Evolutionary conservation across 2,113 vertebrate genomes (phyloP), one percentile per base, ranked within the genome.

Genomic region (Tangachromis dhanisi): DNA sequence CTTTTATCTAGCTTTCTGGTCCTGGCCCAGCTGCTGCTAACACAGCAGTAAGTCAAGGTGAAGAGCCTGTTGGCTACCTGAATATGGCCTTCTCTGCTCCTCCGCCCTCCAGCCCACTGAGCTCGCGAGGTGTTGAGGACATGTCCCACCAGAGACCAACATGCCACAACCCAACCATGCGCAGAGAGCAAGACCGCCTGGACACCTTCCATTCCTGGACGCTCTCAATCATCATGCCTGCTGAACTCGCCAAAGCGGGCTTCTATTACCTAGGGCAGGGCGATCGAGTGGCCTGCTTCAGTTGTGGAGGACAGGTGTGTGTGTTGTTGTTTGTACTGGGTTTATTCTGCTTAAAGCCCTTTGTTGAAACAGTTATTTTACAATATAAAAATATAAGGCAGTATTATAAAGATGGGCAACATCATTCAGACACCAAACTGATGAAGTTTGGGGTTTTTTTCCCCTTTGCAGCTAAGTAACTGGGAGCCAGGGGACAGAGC

Each of bases 401-500:
- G 71, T 29, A 24, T 45, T 73, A 73, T 3, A 73, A 45, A 73
- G 8, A 26, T 42, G 5, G 9, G 68, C 40, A 26, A 24, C 59
- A 51, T 29, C 12, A 78, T 78, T 51, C 53, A 59, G 26, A 49
- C 42, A 29, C 14, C 45, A 19, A 55, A 55, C n/a, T 33, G 8
- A n/a, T 19, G 13, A 63, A 8, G 2, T 57, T 85, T 68, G 4
- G 0, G 26, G 35, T 4, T 61, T 61, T 76, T 66, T 81, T 4
- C 0, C 19, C 19, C 7, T 83, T 71, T 88, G 9, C 97, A 97
- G 81, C 94, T 99, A 33, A 98, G 96, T 95, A 99, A 99, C 95
- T 99, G 99, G 99, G 98, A 99, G 81, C 98, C 98, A 0, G 98
- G 99, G n/a, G 99, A 99, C 93, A 96, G 97, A 89, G 98, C 98